Conservation (phyloP, 2,113 vertebrate species). For the Plecturocebus donacophilus region DNA sequence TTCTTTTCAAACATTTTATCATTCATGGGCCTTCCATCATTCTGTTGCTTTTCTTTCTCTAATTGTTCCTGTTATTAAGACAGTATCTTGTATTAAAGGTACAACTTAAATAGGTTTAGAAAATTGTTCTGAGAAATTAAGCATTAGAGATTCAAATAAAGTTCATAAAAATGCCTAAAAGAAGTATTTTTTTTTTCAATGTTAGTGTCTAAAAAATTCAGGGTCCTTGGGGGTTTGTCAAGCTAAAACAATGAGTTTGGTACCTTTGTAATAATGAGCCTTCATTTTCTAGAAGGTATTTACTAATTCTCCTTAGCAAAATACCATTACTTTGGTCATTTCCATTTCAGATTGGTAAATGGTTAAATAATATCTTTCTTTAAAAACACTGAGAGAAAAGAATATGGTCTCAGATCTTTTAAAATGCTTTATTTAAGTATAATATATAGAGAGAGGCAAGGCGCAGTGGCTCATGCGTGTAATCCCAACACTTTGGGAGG, state of each 20-base stretch:
- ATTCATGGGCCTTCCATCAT: slow-evolving; percentile 83
- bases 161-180: slow-evolving; percentile 4
- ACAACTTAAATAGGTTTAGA: background rate
- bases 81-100: background rate
- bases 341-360: background rate
- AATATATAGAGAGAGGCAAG: background rate
- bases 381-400: slow-evolving; percentile 44
- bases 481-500: too few species aligned
- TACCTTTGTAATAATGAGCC: background rate
- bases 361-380: slow-evolving; percentile 41
- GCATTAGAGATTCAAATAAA: background rate
- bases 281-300: background rate
- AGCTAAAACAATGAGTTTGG: background rate
- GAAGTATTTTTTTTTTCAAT: background rate
- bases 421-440: background rate
- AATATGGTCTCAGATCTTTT: background rate
- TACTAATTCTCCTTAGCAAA: background rate
- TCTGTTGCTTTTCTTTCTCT: slow-evolving; percentile 91
- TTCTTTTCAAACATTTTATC: slow-evolving; percentile 91
- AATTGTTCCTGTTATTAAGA: slow-evolving; percentile 87
- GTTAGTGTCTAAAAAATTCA: slow-evolving; percentile 2
- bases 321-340: slow-evolving; percentile 1
- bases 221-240: background rate
- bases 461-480: too few species aligned
- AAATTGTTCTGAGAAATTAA: slow-evolving; percentile 7